phyloP scores from a whole-genome alignment of 2,888 invertebrate species.

The Petrolisthes cinctipes region DNA sequence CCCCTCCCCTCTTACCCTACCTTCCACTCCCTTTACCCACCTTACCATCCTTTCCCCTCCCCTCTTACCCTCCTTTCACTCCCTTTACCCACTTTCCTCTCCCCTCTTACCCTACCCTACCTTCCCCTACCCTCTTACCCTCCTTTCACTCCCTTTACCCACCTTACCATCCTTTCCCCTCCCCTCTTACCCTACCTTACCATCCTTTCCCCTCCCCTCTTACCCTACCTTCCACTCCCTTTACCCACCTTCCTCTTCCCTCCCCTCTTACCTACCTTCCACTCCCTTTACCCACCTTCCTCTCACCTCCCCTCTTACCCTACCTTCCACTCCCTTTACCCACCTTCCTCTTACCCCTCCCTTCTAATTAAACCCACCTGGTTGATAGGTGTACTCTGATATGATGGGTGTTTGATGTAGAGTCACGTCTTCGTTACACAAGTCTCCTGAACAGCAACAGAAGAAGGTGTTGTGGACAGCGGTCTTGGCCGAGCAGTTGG shows the following conservation, averaged over 20 bases:
- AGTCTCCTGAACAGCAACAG: conserved; percentile 85
- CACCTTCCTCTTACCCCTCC: neutral
- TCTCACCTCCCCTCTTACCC: neutral
- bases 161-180: no score
- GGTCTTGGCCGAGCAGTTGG: neutral
- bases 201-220: no score
- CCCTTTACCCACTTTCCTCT: no score
- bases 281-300: neutral
- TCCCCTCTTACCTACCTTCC: neutral
- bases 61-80: no score
- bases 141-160: no score
- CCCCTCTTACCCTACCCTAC: no score
- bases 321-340: neutral
- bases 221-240: no score
- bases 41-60: no score
- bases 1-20: no score
- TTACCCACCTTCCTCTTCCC: neutral
- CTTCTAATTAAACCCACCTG: neutral
- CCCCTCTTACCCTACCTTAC: no score
- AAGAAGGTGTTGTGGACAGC: conserved; percentile 76
- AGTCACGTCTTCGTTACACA: conserved; percentile 84
- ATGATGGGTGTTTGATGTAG: neutral
- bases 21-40: no score
- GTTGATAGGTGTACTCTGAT: neutral
- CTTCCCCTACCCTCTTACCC: no score